Evolutionary conservation across 2,888 invertebrate species (phyloP).

Genomic region (Andrena flavipes): DNA sequence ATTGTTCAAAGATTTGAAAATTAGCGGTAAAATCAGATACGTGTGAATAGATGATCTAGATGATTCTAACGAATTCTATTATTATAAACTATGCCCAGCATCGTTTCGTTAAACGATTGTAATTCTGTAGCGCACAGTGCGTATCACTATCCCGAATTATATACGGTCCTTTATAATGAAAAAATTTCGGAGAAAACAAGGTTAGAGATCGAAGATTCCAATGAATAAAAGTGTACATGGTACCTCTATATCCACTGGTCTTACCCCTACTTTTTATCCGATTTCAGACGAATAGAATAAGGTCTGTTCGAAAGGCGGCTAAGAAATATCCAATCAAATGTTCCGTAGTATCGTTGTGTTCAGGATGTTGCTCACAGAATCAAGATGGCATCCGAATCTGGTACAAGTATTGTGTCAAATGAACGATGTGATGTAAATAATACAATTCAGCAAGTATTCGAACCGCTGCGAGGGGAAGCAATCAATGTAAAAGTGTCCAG

Average conservation of each 20-base stretch:
- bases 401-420: slow-evolving; percentile 83
- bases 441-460: slow-evolving; percentile 61
- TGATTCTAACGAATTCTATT: not conserved
- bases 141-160: not conserved
- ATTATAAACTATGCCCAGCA: not conserved
- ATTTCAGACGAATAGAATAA: slow-evolving; percentile 63
- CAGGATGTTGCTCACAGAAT: slow-evolving; percentile 75
- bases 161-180: slow-evolving; percentile 19
- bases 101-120: not conserved
- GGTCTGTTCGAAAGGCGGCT: slow-evolving; percentile 65
- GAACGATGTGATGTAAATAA: slow-evolving; percentile 83
- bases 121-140: not conserved
- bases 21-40: slow-evolving; percentile 8
- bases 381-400: slow-evolving; percentile 85
- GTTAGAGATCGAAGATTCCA: slow-evolving; percentile 67
- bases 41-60: not conserved
- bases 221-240: slow-evolving; percentile 70
- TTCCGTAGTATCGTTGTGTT: slow-evolving; percentile 73
- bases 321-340: slow-evolving; percentile 68
- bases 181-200: slow-evolving; percentile 56
- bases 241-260: slow-evolving; percentile 71
- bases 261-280: slow-evolving; percentile 54
- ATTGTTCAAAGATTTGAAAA: slow-evolving; percentile 15
- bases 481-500: slow-evolving; percentile 55
- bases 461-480: slow-evolving; percentile 54